Conservation (phyloP, 2,888 invertebrate species). For the Leucophenga maculata region DNA sequence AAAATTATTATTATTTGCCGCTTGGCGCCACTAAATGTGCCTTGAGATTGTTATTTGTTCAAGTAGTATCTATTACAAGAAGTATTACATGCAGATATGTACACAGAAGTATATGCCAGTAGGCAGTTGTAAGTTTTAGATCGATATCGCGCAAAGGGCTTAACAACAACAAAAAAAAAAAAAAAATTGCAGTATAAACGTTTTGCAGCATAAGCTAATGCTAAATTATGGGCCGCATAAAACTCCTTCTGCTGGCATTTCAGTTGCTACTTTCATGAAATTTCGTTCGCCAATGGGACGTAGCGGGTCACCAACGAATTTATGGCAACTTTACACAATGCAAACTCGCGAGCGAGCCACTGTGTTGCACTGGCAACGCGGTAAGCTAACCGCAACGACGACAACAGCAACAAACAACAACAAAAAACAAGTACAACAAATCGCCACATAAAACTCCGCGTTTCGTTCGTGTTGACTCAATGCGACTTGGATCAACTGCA, state of each 20-base stretch:
- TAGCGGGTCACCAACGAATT: slow-evolving; percentile 50
- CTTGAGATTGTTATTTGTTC: slow-evolving; percentile 54
- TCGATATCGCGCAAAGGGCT: not conserved
- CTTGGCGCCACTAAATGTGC: slow-evolving; percentile 57
- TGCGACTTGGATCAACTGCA: slow-evolving; percentile 12
- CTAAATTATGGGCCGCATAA: slow-evolving; percentile 29
- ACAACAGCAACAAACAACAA: slow-evolving; percentile 26
- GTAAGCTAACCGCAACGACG: slow-evolving; percentile 55
- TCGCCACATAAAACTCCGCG: not conserved
- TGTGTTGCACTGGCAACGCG: slow-evolving; percentile 21
- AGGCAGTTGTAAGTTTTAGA: not conserved
- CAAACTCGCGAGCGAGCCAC: not conserved
- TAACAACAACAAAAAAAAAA: not conserved
- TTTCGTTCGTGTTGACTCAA: slow-evolving; percentile 61
- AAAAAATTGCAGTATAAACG: not conserved
- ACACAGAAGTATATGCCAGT: too few relatives aligned
- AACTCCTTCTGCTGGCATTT: slow-evolving; percentile 27
- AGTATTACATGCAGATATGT: slow-evolving; percentile 56
- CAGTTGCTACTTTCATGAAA: not conserved
- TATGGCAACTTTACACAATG: slow-evolving; percentile 64
- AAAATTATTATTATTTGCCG: slow-evolving; percentile 60
- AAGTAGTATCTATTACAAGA: slow-evolving; percentile 60
- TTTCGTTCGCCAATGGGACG: slow-evolving; percentile 4
- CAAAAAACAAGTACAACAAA: slow-evolving; percentile 7
- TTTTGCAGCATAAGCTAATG: slow-evolving; percentile 18